Conservation (phyloP, 2,113 vertebrate genomes). For the Butorides virescens region DNA sequence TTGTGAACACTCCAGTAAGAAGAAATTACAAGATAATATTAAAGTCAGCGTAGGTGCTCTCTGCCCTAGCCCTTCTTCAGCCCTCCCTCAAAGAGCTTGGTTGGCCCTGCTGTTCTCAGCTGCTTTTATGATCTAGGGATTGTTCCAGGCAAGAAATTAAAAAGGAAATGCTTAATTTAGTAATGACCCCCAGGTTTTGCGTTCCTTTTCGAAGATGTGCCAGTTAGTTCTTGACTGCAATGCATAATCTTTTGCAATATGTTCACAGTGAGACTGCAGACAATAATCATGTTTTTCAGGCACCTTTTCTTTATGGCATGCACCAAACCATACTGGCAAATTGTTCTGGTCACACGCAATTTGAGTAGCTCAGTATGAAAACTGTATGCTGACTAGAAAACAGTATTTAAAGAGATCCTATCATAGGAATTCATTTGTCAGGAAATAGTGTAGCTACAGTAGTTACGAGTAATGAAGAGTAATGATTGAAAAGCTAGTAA, state of each 20-base stretch:
- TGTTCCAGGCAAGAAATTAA: not conserved
- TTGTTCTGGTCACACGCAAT: not conserved
- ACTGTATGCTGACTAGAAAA: not conserved
- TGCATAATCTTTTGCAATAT: not conserved
- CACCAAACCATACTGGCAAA: not conserved
- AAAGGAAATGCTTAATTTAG: not conserved
- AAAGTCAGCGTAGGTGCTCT: not conserved
- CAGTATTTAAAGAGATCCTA: not conserved
- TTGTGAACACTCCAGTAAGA: not conserved
- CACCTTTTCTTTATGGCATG: not conserved
- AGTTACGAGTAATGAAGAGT: not conserved
- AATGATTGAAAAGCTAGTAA: not conserved
- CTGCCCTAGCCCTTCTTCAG: not conserved
- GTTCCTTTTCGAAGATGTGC: not conserved
- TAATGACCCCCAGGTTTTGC: not conserved
- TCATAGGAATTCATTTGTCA: not conserved
- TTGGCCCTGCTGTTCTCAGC: not conserved
- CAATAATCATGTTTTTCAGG: not conserved
- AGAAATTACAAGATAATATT: not conserved
- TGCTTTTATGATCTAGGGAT: not conserved
- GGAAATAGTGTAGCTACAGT: not conserved
- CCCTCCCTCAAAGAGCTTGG: not conserved
- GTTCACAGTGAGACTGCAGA: not conserved
- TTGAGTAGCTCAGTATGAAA: not conserved
- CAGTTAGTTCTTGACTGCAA: not conserved